phyloP scores from a whole-genome alignment of 1,140 invertebrate species.

The Drosophila guanche region DNA sequence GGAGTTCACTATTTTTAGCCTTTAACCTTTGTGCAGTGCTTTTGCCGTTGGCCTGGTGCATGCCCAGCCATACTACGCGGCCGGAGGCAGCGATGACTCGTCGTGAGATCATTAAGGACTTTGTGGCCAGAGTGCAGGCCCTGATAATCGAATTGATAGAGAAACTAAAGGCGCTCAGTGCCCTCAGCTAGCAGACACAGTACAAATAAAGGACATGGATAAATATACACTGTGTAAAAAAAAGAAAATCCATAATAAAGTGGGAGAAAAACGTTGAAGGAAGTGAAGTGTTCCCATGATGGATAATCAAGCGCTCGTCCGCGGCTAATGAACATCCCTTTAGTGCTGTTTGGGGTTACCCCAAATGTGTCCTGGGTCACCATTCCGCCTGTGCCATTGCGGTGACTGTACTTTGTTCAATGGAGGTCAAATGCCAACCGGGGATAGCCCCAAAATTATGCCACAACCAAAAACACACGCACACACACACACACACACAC shows the following conservation, averaged over 20 bases:
- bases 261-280: no score
- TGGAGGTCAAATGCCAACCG: conserved; percentile 23
- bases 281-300: no score
- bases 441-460: conserved; percentile 73
- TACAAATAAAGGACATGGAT: background rate
- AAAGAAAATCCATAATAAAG: no score
- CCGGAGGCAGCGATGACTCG: conserved; percentile 8
- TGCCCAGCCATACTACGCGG: conserved; percentile 12
- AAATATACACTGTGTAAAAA: background rate
- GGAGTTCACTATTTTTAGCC: background rate
- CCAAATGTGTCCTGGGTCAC: background rate
- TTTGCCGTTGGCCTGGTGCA: conserved; percentile 7
- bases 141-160: conserved; percentile 44
- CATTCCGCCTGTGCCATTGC: background rate
- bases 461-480: conserved; percentile 19
- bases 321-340: background rate
- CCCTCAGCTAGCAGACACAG: background rate
- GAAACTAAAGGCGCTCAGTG: conserved; percentile 27
- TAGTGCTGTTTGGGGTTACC: background rate
- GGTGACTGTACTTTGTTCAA: conserved; percentile 31
- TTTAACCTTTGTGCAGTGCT: conserved; percentile 5
- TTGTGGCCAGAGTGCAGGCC: conserved; percentile 40
- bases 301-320: no score
- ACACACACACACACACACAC: conserved; percentile 2
- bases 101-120: conserved; percentile 36